Base-by-base conservation (phyloP, 2,888 invertebrate genomes). In the Xanthia togata region DNA sequence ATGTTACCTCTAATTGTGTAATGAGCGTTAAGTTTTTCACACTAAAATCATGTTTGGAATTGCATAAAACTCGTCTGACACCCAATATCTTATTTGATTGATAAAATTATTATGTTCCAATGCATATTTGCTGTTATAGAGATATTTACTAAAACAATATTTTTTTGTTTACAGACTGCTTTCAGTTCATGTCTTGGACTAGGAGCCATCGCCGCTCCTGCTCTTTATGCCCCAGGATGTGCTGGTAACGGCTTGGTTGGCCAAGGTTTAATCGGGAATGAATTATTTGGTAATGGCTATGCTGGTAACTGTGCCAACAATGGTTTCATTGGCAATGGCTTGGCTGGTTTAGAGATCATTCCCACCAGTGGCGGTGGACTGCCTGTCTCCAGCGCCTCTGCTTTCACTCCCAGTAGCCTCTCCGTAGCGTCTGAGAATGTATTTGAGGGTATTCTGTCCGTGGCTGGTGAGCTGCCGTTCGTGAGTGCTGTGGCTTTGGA, bases 351-450 rank as follows among this genome's bases (percentile, higher is more conserved):
- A 17, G 81, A 73, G 26, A 64, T 73, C 41, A 60, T 70, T 14
- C 78, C 84, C 20, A 86, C 91, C 55, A 79, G 76, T 44, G 81
- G 85, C 26, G 85, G 87, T 35, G 74, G 38, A 65, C 63, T 87
- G 11, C 79, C 83, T 6, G 75, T 88, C 38, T 64, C 82, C 63
- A 88, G 81, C 55, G 11, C n/a, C 2, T 87, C 85, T n/a, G 11
- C 62, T 31, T 63, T 78, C 12, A 59, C 74, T 38, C 88, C 88
- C 47, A 78, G 20, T 17, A 86, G 86, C 0, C 59, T 88, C 44
- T 74, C 85, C 12, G 50, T 88, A 44, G 65, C 67, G 6, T 88
- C 88, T 63, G 88, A 88, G n/a, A 88, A 87, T 35, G 68, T 67
- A 9, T 88, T 44, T 35, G 88, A 87, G 35, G 88, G 87, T 63